phyloP scores from a whole-genome alignment of 2,113 vertebrate species.

The Macaca mulatta region DNA sequence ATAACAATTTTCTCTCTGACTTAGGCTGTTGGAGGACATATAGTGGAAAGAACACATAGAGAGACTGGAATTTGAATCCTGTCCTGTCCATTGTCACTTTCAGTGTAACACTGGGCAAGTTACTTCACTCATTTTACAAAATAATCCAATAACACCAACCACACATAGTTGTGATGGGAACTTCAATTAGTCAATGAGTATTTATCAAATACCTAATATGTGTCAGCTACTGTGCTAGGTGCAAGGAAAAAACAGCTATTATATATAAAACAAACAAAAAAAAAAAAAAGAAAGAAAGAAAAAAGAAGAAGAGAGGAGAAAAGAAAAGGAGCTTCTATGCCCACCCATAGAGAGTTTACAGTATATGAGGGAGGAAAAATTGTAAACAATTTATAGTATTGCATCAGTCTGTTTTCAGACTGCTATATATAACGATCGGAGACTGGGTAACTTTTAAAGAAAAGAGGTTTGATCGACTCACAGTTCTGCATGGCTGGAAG shows the following conservation, averaged over 20 bases:
- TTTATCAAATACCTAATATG: background rate
- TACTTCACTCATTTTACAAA: background rate
- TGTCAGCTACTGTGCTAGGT: background rate
- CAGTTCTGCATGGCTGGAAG: too few species aligned
- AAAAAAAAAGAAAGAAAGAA: rapidly evolving
- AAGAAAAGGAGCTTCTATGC: background rate
- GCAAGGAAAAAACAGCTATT: background rate
- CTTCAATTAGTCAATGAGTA: background rate
- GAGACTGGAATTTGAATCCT: background rate
- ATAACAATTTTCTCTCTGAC: background rate
- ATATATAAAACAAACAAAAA: too few species aligned
- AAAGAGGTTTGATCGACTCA: too few species aligned
- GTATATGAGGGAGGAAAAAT: background rate
- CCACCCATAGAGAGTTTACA: background rate
- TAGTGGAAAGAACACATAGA: background rate
- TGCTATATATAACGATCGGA: too few species aligned
- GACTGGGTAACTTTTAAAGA: too few species aligned
- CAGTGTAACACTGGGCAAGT: background rate
- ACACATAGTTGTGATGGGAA: background rate
- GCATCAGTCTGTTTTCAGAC: too few species aligned
- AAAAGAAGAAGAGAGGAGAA: too few species aligned
- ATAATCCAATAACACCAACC: background rate
- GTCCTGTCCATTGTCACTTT: background rate
- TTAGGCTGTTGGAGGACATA: background rate
- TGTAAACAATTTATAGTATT: background rate